Percentiles rank a stretch among this genome's conserved stretches.
Conservation (phyloP, 2,113 vertebrate genomes). For the Daboia siamensis region DNA sequence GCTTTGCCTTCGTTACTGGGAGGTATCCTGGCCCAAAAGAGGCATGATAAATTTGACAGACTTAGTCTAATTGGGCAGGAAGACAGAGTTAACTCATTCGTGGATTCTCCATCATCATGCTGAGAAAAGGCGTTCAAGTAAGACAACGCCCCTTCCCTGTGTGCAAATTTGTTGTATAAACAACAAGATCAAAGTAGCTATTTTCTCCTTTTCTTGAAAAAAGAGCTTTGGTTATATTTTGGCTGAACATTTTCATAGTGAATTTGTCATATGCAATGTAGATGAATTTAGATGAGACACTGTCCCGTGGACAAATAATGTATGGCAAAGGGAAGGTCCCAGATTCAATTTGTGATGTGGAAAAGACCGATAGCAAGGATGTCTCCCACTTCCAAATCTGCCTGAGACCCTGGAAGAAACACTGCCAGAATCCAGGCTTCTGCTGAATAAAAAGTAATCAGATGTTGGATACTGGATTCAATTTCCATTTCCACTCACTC, state of each 20-base stretch:
- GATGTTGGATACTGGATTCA: too few relatives aligned
- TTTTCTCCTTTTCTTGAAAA: not conserved
- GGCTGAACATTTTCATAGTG: not conserved
- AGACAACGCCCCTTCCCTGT: too few relatives aligned
- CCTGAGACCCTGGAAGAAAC: not conserved
- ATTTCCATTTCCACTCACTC: too few relatives aligned
- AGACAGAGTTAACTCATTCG: too few relatives aligned
- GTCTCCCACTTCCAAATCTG: not conserved
- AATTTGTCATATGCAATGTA: not conserved
- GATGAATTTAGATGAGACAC: not conserved
- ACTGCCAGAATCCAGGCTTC: not conserved
- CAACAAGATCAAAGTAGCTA: not conserved
- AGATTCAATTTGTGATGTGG: not conserved
- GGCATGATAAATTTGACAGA: too few relatives aligned
- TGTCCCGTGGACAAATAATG: not conserved
- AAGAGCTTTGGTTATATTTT: not conserved
- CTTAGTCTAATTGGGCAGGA: too few relatives aligned
- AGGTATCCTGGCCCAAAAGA: too few relatives aligned
- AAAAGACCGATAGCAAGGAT: not conserved
- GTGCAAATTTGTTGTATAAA: not conserved
- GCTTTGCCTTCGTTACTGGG: too few relatives aligned
- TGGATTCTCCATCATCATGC: too few relatives aligned
- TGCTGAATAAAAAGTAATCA: too few relatives aligned
- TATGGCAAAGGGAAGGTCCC: not conserved
- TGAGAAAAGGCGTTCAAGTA: too few relatives aligned